phyloP scores from a whole-genome alignment of 2,888 invertebrate species.

The Drosophila mercatorum region DNA sequence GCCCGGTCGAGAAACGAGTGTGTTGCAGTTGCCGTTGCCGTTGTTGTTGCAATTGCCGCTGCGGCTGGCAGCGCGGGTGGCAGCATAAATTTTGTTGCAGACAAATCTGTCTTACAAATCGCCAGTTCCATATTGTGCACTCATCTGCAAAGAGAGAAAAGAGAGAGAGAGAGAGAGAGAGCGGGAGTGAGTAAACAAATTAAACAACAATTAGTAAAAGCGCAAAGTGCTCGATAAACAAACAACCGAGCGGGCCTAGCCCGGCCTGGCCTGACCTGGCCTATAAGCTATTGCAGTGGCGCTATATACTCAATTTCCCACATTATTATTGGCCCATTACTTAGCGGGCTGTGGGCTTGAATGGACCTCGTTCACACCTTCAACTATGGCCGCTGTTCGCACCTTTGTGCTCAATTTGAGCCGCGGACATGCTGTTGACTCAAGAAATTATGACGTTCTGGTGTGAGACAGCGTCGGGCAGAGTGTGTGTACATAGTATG shows the following conservation, averaged over 20 bases:
- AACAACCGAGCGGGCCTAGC: background rate
- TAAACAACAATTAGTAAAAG: conserved; percentile 28
- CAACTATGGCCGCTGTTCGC: conserved; percentile 58
- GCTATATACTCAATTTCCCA: conserved; percentile 18
- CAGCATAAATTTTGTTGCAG: conserved; percentile 83
- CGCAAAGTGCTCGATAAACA: conserved; percentile 22
- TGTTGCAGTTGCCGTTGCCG: conserved; percentile 65
- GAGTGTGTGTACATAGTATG: conserved; percentile 39
- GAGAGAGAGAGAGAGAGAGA: background rate
- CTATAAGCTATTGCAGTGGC: conserved; percentile 19
- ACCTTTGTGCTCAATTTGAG: conserved; percentile 70
- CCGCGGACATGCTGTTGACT: conserved; percentile 55
- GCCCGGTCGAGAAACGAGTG: conserved; percentile 74
- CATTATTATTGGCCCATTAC: conserved; percentile 54
- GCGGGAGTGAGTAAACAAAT: background rate
- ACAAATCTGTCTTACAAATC: conserved; percentile 82
- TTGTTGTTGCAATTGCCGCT: conserved; percentile 64
- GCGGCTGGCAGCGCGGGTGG: conserved; percentile 71
- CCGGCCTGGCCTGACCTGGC: background rate
- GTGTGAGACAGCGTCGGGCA: conserved; percentile 28
- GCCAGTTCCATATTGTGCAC: conserved; percentile 82
- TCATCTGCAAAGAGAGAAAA: conserved; percentile 68
- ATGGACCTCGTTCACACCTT: conserved; percentile 69
- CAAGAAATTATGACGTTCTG: conserved; percentile 74
- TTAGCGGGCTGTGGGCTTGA: conserved; percentile 31